Percentiles rank a stretch among this genome's conserved stretches.
Evolutionary conservation across 2,797 vertebrate species (phyloP).

Genomic region (Parauchenoglanis punctatus): DNA sequence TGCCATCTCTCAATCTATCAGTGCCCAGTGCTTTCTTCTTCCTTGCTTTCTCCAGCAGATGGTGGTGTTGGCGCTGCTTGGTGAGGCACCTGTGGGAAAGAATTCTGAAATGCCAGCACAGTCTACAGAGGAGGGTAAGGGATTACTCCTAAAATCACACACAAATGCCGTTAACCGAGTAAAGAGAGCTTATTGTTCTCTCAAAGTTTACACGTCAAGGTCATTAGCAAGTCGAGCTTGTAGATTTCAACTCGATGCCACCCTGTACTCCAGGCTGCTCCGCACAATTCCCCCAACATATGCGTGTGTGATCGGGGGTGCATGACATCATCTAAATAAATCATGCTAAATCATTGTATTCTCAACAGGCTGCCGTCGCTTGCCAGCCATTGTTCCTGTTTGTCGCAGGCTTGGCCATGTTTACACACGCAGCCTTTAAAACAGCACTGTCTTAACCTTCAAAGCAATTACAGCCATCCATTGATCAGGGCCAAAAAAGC

Average conservation of each 20-base stretch:
- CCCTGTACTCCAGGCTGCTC: slow-evolving; percentile 54
- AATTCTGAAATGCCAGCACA: slow-evolving; percentile 74
- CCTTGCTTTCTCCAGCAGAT: slow-evolving; percentile 69
- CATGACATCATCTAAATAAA: slow-evolving; percentile 70
- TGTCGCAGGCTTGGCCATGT: slow-evolving; percentile 54
- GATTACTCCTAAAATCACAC: slow-evolving; percentile 70
- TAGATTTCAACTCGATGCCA: slow-evolving; percentile 64
- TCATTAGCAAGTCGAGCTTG: slow-evolving; percentile 71
- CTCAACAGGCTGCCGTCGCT: slow-evolving; percentile 69
- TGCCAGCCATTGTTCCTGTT: slow-evolving; percentile 56
- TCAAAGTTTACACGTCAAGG: slow-evolving; percentile 76
- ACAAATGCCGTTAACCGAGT: slow-evolving; percentile 72
- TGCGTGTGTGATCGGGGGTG: slow-evolving; percentile 69
- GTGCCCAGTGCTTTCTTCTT: not conserved
- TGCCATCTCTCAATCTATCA: not conserved
- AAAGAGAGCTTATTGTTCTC: slow-evolving; percentile 73
- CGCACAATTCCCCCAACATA: slow-evolving; percentile 75
- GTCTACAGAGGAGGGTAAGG: slow-evolving; percentile 62
- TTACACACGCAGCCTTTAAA: slow-evolving; percentile 66
- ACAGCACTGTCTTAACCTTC: slow-evolving; percentile 61
- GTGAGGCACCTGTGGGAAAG: slow-evolving; percentile 69
- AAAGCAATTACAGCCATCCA: slow-evolving; percentile 49
- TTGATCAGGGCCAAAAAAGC: slow-evolving; percentile 61
- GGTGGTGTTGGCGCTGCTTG: slow-evolving; percentile 75
- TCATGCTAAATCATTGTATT: slow-evolving; percentile 73